Base-by-base conservation (phyloP, 2,888 invertebrate species). In the Mantis religiosa region DNA sequence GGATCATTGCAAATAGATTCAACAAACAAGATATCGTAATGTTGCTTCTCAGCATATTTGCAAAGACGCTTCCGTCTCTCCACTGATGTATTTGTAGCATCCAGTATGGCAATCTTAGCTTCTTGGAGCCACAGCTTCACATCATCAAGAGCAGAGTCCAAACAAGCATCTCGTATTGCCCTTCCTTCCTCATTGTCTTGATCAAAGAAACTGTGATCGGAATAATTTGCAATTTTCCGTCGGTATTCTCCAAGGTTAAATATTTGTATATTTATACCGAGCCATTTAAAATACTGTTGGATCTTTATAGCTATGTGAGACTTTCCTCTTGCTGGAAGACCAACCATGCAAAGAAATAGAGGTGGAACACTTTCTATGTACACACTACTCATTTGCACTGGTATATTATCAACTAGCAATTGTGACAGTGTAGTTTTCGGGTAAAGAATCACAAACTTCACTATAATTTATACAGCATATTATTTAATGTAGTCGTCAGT, bases 231-330 rank as follows among this genome's bases (percentile, higher is more conserved):
- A 6, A 25, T 98, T 90, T 99, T 97, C 88, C 99, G 95, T 90
- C 99, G 95, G 94, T 99, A 99, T 94, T 99, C 99, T 34, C 99
- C 99, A 91, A 99, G 95, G 94, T 99, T 99, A 94, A 99, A 99
- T 87, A 99, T 99, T 94, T 96, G 96, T 3, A 99, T 99, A 91
- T 97, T 97, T 91, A 99, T 99, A 87, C 99, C 99, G 93, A 99
- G 99, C 99, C 99, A 99, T 94, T 99, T 99, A 90, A 99, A 96
- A 93, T 99, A 99, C 88, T 99, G 95, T 88, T 99, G 98, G 87
- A 99, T 94, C 93, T 99, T 99, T 93, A 99, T 99, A 47, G 99
- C 98, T 92, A 99, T 99, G 94, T 99, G 99, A 0, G 99, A 99
- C 94, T 99, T 99, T 88, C 99, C 99, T 14, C 99, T 95, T 4